These are phyloP conservation scores for Electrophaes corylata DNA, from an alignment of 2,888 invertebrate species.

Conservation along the genomic window DNA sequence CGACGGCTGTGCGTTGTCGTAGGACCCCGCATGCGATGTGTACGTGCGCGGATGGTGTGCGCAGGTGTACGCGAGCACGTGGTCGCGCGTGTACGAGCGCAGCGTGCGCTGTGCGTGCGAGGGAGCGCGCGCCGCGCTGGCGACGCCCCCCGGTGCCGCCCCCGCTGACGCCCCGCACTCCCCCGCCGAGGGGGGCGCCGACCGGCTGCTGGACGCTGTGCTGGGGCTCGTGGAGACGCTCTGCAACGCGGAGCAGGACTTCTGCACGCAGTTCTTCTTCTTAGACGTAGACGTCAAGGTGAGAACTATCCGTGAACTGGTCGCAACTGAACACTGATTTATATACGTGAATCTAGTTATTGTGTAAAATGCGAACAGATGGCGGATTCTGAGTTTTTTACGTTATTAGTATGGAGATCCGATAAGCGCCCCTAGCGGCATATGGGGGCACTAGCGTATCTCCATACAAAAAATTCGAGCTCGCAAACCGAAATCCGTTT, in stretches of 20 bases:
- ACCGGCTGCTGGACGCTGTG: constrained; percentile 69
- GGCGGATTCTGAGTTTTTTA: too few relatives aligned
- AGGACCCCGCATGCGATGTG: too few relatives aligned
- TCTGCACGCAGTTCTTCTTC: constrained; percentile 96
- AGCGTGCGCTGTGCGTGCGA: constrained; percentile 92
- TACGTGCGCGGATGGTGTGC: too few relatives aligned
- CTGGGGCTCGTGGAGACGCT: constrained; percentile 95
- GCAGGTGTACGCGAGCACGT: constrained; percentile 89
- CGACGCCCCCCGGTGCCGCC: constrained; percentile 88
- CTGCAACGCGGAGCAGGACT: constrained; percentile 97
- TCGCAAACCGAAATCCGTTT: too few relatives aligned
- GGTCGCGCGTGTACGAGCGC: constrained; percentile 95
- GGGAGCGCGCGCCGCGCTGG: constrained; percentile 90
- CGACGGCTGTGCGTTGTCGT: too few relatives aligned
- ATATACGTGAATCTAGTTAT: too few relatives aligned
- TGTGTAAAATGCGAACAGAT: too few relatives aligned
- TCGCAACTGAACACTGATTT: too few relatives aligned
- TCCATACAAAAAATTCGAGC: too few relatives aligned
- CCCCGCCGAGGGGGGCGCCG: constrained; percentile 50
- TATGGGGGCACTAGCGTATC: too few relatives aligned
- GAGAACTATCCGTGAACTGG: not conserved
- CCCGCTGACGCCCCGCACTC: constrained; percentile 90
- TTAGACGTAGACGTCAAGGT: constrained; percentile 80
- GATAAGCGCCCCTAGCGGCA: too few relatives aligned
- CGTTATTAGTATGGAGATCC: too few relatives aligned